Base-by-base conservation (phyloP, 2,888 invertebrate genomes). In the Drosophila meridiana region DNA sequence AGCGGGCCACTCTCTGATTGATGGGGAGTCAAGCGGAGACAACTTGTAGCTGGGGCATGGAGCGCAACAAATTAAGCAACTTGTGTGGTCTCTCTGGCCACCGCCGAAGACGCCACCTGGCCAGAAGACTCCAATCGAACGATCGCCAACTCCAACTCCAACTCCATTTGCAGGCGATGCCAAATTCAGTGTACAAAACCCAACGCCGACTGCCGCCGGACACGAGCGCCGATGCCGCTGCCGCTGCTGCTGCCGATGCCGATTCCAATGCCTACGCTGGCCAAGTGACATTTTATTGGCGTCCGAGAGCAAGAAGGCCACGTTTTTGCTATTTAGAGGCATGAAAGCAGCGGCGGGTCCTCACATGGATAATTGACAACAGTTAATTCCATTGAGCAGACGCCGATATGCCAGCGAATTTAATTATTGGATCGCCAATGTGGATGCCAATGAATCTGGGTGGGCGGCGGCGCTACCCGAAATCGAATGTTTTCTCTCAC, bases 251-350 rank as follows among this genome's bases (percentile, higher is more conserved):
- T 59, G 62, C 36, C 48, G 36, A 42, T 32, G 52, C 7, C 75
- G 36, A 50, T 63, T 60, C 69, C 75, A 69, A 26, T 55, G 6
- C 59, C 56, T 32, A 53, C 43, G 66, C 74, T 63, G 66, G 71
- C 75, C 89, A 87, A 88, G 87, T 87, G 89, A 87, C 87, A 87
- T 88, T 87, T 87, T 89, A 87, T 89, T 87, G 86, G 87, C 85
- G 76, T 72, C 71, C 61, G 38, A 42, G 58, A 65, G 73, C 56
- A 77, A 68, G 62, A 77, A 34, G 57, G 62, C 63, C 50, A 53
- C 62, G 65, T 72, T 73, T 86, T 87, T 75, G 75, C 89, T 86
- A 89, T 88, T 86, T 86, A 87, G 82, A 83, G 82, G 87, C 87
- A 88, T 87, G 84, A 84, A 87, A 81, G 87, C 84, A 74, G 82